Base-by-base conservation (phyloP, 1,140 invertebrate genomes). In the Cydia fagiglandana region DNA sequence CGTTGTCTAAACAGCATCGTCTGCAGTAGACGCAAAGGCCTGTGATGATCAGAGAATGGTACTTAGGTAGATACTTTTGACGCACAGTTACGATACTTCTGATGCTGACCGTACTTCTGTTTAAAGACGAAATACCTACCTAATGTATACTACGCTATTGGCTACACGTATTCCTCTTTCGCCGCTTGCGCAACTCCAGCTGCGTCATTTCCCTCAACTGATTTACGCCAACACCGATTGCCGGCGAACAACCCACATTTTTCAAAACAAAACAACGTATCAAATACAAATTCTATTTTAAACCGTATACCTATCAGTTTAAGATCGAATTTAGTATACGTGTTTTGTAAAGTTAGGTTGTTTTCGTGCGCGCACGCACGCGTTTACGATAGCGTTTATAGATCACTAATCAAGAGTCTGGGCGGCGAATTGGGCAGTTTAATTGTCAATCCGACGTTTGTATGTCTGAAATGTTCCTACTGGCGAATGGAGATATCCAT, bases 361-460 rank as follows among this genome's bases (percentile, higher is more conserved):
- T 61, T 24, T 61, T 12, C 1, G 56, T 61, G 53, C 53, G 53
- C 4, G 17, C 17, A 9, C 20, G 17, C 56, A 2, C 9, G 17
- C 6, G 17, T 61, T 61, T 61, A 61, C 56, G 56, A 61, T 61
- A 7, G 56, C 56, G 56, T 61, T 61, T 61, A 61, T 61, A 61
- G 56, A 61, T 61, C 56, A 61, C 56, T 61, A 61, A 61, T 61
- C 56, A 61, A 61, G 56, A 61, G 56, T 53, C 56, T 61, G 56
- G 56, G 56, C 56, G 56, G 56, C 15, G n/a, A 56, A 61, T 61
- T 61, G 56, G 56, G 56, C 56, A 61, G 56, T 61, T 61, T 61
- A 24, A 61, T 61, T 61, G 56, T 61, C 56, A 61, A 61, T 61
- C 56, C 2, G 56, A 61, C 56, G 56, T 20, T 10, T 61, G 56